phyloP scores from a whole-genome alignment of 2,797 vertebrate species.

The Sebastes reedi region DNA sequence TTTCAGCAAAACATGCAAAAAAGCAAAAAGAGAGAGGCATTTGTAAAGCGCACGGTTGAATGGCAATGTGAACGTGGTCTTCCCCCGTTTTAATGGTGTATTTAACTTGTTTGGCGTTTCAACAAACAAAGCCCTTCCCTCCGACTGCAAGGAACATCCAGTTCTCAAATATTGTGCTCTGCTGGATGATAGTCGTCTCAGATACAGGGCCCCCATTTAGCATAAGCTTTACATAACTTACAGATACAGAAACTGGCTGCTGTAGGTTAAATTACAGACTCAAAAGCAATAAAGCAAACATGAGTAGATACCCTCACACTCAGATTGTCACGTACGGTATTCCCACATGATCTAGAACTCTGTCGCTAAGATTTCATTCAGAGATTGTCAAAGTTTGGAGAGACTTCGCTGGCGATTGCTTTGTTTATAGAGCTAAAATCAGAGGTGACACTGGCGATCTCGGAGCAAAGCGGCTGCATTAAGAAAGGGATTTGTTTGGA shows the following conservation, averaged over 20 bases:
- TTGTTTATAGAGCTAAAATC: constrained; percentile 13
- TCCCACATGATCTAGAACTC: not conserved
- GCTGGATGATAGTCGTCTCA: constrained; percentile 29
- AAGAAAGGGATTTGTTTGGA: constrained; percentile 56
- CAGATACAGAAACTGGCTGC: constrained; percentile 9
- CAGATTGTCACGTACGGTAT: not conserved
- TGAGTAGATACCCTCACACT: not conserved
- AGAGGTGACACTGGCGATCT: constrained; percentile 23
- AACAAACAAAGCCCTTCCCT: constrained; percentile 70
- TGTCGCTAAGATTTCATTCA: not conserved
- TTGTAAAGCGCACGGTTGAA: not conserved
- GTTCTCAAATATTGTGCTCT: constrained; percentile 19
- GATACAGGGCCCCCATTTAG: constrained; percentile 22
- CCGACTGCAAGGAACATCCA: constrained; percentile 37
- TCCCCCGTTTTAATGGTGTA: constrained; percentile 58
- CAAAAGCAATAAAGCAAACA: constrained; percentile 9
- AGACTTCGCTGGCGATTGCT: not conserved
- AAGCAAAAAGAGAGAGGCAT: not conserved
- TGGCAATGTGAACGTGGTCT: constrained; percentile 44
- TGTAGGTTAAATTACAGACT: constrained; percentile 6
- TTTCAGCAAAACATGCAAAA: not conserved
- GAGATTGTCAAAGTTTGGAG: constrained; percentile 8
- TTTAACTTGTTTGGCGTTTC: constrained; percentile 60
- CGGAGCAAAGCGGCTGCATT: constrained; percentile 9
- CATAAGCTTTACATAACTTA: constrained; percentile 41